Conservation (phyloP, 1,140 invertebrate species). For the Anadara kagoshimensis region DNA sequence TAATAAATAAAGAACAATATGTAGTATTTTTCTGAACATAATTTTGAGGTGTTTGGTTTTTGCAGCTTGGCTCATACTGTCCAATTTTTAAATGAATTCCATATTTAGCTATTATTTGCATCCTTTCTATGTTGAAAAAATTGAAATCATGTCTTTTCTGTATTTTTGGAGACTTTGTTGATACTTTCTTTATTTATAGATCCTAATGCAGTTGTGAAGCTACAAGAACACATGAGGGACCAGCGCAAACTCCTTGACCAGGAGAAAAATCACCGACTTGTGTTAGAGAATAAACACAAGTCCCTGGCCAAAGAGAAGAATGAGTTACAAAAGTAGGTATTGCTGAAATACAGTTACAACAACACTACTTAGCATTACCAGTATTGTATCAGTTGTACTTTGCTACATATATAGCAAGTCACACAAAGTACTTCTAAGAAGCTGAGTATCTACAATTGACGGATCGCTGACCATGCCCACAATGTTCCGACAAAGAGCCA, state of each 20-base stretch:
- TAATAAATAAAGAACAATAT: no score
- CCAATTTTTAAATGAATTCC: neutral
- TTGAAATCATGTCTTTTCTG: neutral
- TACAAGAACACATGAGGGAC: slow-evolving; percentile 67
- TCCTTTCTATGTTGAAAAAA: neutral
- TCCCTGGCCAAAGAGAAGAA: slow-evolving; percentile 58
- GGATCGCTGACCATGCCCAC: no score
- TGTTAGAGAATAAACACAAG: slow-evolving; percentile 62
- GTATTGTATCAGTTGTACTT: no score
- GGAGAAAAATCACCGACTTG: slow-evolving; percentile 58
- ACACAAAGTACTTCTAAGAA: no score
- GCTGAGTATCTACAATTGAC: no score
- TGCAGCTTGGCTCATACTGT: no score
- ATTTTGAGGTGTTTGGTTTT: no score
- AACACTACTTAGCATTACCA: no score
- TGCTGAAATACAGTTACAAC: no score
- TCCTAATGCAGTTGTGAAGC: slow-evolving; percentile 57
- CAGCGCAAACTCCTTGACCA: slow-evolving; percentile 59
- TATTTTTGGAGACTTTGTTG: neutral
- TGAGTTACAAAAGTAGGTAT: slow-evolving; percentile 57
- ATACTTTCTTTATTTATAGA: slow-evolving; percentile 43
- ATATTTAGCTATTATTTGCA: neutral
- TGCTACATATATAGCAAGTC: no score
- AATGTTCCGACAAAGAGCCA: no score
- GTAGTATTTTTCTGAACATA: no score